Conservation (phyloP, 2,888 invertebrate genomes). For the Noctuana brunneofusca region DNA sequence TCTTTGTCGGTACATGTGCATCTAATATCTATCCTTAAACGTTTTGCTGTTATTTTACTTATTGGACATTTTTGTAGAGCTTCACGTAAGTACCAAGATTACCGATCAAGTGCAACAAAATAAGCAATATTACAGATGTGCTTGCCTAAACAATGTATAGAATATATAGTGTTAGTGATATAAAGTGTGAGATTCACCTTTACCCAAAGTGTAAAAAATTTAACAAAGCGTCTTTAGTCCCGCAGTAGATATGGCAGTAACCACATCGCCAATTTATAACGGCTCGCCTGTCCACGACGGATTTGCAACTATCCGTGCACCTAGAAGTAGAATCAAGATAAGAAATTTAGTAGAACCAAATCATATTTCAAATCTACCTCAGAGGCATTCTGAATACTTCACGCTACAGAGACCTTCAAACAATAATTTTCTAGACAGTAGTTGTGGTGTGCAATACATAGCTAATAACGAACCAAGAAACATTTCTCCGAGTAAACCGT, state of each 20-base stretch:
- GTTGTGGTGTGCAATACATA: conserved; percentile 69
- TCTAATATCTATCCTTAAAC: not conserved
- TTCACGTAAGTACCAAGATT: conserved; percentile 21
- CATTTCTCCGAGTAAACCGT: conserved; percentile 53
- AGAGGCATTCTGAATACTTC: conserved; percentile 78
- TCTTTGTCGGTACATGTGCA: not conserved
- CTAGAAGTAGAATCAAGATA: conserved; percentile 77
- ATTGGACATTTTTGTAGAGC: not conserved
- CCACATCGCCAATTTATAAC: conserved; percentile 72
- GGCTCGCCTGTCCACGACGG: conserved; percentile 90
- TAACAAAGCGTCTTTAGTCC: conserved; percentile 13
- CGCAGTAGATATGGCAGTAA: conserved; percentile 60
- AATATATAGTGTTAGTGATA: not conserved
- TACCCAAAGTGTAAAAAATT: conserved; percentile 6
- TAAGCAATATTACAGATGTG: not conserved
- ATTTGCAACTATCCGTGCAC: conserved; percentile 92
- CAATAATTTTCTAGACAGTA: conserved; percentile 70
- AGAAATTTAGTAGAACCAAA: conserved; percentile 75
- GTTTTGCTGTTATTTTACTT: not conserved
- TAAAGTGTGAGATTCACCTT: not conserved
- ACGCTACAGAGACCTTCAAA: conserved; percentile 73
- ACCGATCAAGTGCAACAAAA: conserved; percentile 2
- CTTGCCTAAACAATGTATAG: conserved; percentile 7
- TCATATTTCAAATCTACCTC: conserved; percentile 70
- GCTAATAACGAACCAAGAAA: conserved; percentile 51